A percentile compares a stretch with the other conserved stretches of the same genome.
phyloP scores from a whole-genome alignment of 2,888 invertebrate species.

The Ophioninae sp. region DNA sequence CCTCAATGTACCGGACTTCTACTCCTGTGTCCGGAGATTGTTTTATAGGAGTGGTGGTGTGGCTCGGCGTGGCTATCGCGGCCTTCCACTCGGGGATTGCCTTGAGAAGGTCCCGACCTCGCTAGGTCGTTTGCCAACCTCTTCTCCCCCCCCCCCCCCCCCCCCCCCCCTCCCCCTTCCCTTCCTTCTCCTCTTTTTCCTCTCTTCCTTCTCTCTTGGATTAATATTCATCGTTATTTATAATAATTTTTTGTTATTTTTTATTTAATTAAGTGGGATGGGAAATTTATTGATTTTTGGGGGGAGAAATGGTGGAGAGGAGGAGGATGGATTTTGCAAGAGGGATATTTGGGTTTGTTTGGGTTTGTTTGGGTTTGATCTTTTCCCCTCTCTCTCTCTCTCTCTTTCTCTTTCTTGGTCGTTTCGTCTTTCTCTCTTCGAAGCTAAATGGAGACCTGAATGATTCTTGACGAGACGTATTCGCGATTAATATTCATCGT shows the following conservation, averaged over 20 bases:
- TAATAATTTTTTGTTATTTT: too few species aligned
- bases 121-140: slow-evolving; percentile 64
- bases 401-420: slow-evolving; percentile 56
- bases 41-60: slow-evolving; percentile 47
- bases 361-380: too few species aligned
- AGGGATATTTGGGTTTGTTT: too few species aligned
- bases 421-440: slow-evolving; percentile 52
- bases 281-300: too few species aligned
- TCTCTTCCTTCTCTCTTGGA: too few species aligned
- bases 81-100: slow-evolving; percentile 65
- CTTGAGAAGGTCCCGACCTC: slow-evolving; percentile 67
- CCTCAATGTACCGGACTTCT: slow-evolving; percentile 2
- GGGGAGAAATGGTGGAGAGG: too few species aligned
- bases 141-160: slow-evolving; percentile 40
- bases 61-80: slow-evolving; percentile 48
- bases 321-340: too few species aligned
- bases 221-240: too few species aligned
- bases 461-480: slow-evolving; percentile 55
- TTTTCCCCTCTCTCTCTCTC: slow-evolving; percentile 57
- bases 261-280: too few species aligned
- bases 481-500: slow-evolving; percentile 2
- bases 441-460: slow-evolving; percentile 57
- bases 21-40: slow-evolving; percentile 6
- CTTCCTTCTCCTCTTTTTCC: too few species aligned
- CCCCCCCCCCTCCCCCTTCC: too few species aligned